A percentile compares a stretch with the other conserved stretches of the same genome.
These are phyloP conservation scores for Psammodynastes pulverulentus DNA, from an alignment of 2,113 vertebrate genomes.

Conservation along the genomic window DNA sequence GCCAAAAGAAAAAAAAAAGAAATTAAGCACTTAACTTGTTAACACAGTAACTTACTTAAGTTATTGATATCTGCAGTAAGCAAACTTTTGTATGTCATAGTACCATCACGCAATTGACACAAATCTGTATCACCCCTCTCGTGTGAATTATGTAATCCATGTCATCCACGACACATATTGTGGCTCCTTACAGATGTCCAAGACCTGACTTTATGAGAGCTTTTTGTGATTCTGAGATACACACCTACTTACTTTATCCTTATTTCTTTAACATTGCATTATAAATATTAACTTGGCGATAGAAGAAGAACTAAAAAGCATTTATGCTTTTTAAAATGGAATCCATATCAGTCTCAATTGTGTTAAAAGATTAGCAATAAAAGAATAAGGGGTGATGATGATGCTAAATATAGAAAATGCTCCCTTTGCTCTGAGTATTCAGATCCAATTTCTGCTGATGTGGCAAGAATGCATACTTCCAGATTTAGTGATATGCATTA, in stretches of 20 bases:
- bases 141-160: neutral
- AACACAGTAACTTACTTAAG: slow-evolving; percentile 63
- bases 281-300: slow-evolving; percentile 26
- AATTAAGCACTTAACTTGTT: slow-evolving; percentile 49
- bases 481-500: slow-evolving; percentile 30
- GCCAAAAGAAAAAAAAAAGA: slow-evolving; percentile 51
- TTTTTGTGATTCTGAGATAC: neutral
- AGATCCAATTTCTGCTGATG: slow-evolving; percentile 76
- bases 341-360: slow-evolving; percentile 78
- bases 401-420: slow-evolving; percentile 83
- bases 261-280: neutral
- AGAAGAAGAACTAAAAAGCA: slow-evolving; percentile 42
- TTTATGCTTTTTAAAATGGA: slow-evolving; percentile 57
- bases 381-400: slow-evolving; percentile 80
- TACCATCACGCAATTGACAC: neutral
- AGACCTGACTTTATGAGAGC: neutral
- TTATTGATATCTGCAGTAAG: slow-evolving; percentile 26
- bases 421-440: slow-evolving; percentile 80
- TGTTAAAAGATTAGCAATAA: slow-evolving; percentile 79
- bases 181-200: neutral
- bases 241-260: neutral
- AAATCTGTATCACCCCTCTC: neutral
- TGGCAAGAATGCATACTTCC: slow-evolving; percentile 52
- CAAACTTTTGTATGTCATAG: neutral
- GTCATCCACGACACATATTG: neutral